Percentiles rank a stretch among this genome's conserved stretches.
These are phyloP conservation scores for Acipenser ruthenus DNA, from an alignment of 2,797 vertebrate species.

Conservation along the genomic window DNA sequence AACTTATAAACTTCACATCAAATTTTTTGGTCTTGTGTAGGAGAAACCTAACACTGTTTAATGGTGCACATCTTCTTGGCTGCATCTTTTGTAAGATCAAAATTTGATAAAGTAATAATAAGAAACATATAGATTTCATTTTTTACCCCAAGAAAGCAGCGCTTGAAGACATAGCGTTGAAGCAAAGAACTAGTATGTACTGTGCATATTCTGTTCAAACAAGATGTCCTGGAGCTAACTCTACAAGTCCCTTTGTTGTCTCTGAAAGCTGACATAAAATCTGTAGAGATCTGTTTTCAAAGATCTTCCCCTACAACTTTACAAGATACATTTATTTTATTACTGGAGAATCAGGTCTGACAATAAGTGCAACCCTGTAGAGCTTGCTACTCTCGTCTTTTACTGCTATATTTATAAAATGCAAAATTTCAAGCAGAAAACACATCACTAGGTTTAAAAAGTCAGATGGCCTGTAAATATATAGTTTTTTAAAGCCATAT, in stretches of 20 bases:
- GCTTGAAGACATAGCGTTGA: slow-evolving; percentile 39
- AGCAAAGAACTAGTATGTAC: slow-evolving; percentile 34
- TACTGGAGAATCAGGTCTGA: slow-evolving; percentile 41
- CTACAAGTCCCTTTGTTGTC: slow-evolving; percentile 39
- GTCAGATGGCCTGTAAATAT: too few species aligned
- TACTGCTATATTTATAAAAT: slow-evolving; percentile 29
- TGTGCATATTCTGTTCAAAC: slow-evolving; percentile 57
- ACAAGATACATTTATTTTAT: slow-evolving; percentile 42
- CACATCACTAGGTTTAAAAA: too few species aligned
- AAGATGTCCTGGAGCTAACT: slow-evolving; percentile 48
- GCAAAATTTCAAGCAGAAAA: not conserved
- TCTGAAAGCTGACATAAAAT: slow-evolving; percentile 54
- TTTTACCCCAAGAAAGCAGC: slow-evolving; percentile 29
- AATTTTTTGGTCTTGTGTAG: not conserved
- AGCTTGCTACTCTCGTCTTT: slow-evolving; percentile 28
- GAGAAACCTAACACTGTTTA: slow-evolving; percentile 3
- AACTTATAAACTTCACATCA: too few species aligned
- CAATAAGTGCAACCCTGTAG: slow-evolving; percentile 39
- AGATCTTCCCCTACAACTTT: slow-evolving; percentile 43
- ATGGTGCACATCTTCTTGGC: slow-evolving; percentile 15
- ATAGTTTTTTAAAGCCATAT: too few species aligned
- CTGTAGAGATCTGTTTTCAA: slow-evolving; percentile 40
- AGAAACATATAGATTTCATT: slow-evolving; percentile 36
- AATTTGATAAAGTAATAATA: slow-evolving; percentile 47
- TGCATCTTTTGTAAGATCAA: slow-evolving; percentile 47